Percentiles rank a stretch among this genome's conserved stretches.
These are phyloP conservation scores for Sycophila sp. DNA, from an alignment of 1,140 invertebrate species.

Conservation along the genomic window DNA sequence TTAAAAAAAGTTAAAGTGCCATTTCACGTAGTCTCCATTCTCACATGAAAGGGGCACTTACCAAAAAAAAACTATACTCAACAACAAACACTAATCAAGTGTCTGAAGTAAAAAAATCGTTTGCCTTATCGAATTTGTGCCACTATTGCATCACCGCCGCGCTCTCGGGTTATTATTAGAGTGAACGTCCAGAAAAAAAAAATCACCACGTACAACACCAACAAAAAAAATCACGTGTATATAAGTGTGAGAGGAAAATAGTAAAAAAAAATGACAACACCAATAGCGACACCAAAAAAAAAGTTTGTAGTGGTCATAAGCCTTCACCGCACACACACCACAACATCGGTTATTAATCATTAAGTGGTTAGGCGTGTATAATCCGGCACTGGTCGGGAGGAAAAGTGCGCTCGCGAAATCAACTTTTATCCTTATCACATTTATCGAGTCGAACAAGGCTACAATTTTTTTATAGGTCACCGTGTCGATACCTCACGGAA, in stretches of 20 bases:
- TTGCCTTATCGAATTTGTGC: slow-evolving; percentile 21
- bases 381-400: slow-evolving; percentile 17
- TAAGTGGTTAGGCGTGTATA: slow-evolving; percentile 53
- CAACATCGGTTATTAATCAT: slow-evolving; percentile 55
- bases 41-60: too few relatives aligned
- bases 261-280: slow-evolving; percentile 60
- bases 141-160: neutral
- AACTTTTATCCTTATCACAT: slow-evolving; percentile 11
- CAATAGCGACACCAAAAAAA: slow-evolving; percentile 65
- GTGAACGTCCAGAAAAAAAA: slow-evolving; percentile 38
- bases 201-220: slow-evolving; percentile 62
- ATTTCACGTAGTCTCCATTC: too few relatives aligned
- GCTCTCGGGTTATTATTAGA: slow-evolving; percentile 38
- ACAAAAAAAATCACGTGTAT: slow-evolving; percentile 39
- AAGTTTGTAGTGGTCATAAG: slow-evolving; percentile 62
- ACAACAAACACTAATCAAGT: too few relatives aligned
- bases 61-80: too few relatives aligned
- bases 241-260: neutral
- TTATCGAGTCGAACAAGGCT: neutral
- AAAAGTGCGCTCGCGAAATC: neutral
- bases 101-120: too few relatives aligned
- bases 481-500: slow-evolving; percentile 30
- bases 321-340: slow-evolving; percentile 64
- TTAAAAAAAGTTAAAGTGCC: too few relatives aligned
- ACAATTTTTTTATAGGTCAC: slow-evolving; percentile 33